Conservation (phyloP, 2,797 vertebrate genomes). For the Sebastolobus altivelis region DNA sequence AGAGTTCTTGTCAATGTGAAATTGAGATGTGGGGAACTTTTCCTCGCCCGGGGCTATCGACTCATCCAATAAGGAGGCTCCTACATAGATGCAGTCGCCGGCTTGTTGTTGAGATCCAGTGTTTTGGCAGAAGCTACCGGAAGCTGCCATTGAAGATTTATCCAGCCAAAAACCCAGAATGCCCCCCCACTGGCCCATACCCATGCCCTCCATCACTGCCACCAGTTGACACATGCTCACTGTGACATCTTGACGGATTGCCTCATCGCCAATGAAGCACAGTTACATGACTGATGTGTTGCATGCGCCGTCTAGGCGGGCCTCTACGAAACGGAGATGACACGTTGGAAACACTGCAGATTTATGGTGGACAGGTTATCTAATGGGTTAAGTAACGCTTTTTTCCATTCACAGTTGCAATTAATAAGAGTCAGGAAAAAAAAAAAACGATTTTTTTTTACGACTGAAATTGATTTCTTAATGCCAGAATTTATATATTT, state of each 20-base stretch:
- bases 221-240: constrained; percentile 69
- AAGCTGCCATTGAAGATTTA: constrained; percentile 65
- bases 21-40: constrained; percentile 53
- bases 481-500: too few relatives aligned
- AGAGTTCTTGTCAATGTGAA: constrained; percentile 57
- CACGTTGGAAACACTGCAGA: constrained; percentile 26
- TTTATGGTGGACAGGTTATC: constrained; percentile 24
- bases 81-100: constrained; percentile 19
- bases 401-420: not conserved
- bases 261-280: constrained; percentile 62
- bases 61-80: constrained; percentile 37
- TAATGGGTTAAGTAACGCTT: not conserved
- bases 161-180: constrained; percentile 45
- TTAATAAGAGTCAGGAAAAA: too few relatives aligned
- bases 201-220: constrained; percentile 71
- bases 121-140: constrained; percentile 64
- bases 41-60: constrained; percentile 30
- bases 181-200: constrained; percentile 14
- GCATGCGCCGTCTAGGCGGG: constrained; percentile 17
- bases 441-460: too few relatives aligned
- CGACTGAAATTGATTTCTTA: too few relatives aligned
- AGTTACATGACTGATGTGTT: constrained; percentile 64
- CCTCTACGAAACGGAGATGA: constrained; percentile 41
- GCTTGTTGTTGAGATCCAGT: constrained; percentile 45
- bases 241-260: constrained; percentile 76